phyloP scores from a whole-genome alignment of 1,140 invertebrate genomes.

The Bombus huntii region DNA sequence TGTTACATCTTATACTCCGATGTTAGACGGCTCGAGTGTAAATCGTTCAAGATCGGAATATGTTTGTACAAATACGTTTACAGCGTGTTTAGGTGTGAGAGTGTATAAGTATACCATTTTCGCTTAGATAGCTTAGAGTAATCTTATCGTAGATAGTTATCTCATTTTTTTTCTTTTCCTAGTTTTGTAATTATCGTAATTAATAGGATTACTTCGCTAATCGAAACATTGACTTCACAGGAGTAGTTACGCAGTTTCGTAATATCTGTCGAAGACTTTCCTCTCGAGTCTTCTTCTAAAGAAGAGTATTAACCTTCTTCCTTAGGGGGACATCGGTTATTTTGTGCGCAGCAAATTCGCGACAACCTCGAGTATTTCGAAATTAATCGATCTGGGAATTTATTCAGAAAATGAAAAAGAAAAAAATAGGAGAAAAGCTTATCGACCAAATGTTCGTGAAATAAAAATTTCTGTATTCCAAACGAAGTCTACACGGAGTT shows the following conservation, averaged over 20 bases:
- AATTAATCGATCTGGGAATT: not conserved
- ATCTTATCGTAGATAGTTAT: conserved; percentile 4
- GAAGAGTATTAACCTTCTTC: conserved; percentile 42
- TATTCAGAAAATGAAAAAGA: too few species aligned
- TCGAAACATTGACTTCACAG: conserved; percentile 79
- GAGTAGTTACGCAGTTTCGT: conserved; percentile 73
- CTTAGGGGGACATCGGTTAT: conserved; percentile 58
- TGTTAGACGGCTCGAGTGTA: too few species aligned
- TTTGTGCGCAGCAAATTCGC: conserved; percentile 73
- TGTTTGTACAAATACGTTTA: not conserved
- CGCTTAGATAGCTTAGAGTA: conserved; percentile 25
- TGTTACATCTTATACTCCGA: not conserved
- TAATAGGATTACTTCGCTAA: conserved; percentile 62
- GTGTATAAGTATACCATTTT: not conserved
- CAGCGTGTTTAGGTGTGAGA: not conserved
- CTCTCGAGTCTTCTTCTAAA: not conserved
- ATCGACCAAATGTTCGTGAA: too few species aligned
- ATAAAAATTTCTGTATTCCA: too few species aligned
- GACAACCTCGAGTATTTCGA: conserved; percentile 12
- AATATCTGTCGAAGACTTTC: conserved; percentile 45
- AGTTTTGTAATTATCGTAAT: conserved; percentile 1
- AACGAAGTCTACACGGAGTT: too few species aligned
- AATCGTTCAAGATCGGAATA: not conserved
- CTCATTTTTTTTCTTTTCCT: not conserved
- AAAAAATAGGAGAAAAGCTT: too few species aligned